A percentile compares a stretch with the other conserved stretches of the same genome.
Evolutionary conservation across 1,140 invertebrate genomes (phyloP).

Genomic region (Araneus ventricosus): DNA sequence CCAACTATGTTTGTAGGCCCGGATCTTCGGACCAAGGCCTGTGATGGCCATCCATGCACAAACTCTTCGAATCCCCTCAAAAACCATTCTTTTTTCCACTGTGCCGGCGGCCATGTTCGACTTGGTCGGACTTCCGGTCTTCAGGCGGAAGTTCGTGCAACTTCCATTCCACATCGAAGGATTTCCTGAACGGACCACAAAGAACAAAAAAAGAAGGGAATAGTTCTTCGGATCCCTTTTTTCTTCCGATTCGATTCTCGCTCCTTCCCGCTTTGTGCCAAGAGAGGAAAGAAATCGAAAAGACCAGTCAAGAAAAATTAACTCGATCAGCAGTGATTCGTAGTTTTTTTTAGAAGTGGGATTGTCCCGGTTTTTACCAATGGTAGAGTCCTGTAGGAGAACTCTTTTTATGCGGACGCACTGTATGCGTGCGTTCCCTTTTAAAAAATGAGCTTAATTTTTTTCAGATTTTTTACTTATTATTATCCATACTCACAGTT

Average conservation of each 20-base stretch:
- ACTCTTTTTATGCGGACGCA: not conserved
- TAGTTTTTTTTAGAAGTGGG: not conserved
- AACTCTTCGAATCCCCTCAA: conserved; percentile 47
- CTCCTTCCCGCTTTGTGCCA: conserved; percentile 10
- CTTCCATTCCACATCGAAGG: conserved; percentile 60
- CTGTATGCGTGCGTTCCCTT: not conserved
- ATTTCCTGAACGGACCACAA: conserved; percentile 63
- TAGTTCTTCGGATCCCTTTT: conserved; percentile 22
- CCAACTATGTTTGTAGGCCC: not conserved
- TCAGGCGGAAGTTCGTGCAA: conserved; percentile 65
- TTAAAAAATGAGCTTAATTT: conserved; percentile 18
- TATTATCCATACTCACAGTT: not conserved
- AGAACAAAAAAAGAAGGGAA: conserved; percentile 41
- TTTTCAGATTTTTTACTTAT: not conserved
- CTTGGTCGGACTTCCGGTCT: conserved; percentile 46
- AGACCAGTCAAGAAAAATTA: conserved; percentile 18
- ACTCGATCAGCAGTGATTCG: not conserved
- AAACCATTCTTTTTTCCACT: conserved; percentile 32
- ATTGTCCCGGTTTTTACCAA: not conserved
- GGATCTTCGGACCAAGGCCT: conserved; percentile 37
- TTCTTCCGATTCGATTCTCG: conserved; percentile 17
- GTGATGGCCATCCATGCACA: conserved; percentile 6
- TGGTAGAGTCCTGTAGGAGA: not conserved
- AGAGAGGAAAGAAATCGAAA: conserved; percentile 29
- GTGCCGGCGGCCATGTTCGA: conserved; percentile 56